Evolutionary conservation across 2,888 invertebrate genomes (phyloP), one percentile per base, ranked within the genome.

Genomic region (Drosophila macrospina): DNA sequence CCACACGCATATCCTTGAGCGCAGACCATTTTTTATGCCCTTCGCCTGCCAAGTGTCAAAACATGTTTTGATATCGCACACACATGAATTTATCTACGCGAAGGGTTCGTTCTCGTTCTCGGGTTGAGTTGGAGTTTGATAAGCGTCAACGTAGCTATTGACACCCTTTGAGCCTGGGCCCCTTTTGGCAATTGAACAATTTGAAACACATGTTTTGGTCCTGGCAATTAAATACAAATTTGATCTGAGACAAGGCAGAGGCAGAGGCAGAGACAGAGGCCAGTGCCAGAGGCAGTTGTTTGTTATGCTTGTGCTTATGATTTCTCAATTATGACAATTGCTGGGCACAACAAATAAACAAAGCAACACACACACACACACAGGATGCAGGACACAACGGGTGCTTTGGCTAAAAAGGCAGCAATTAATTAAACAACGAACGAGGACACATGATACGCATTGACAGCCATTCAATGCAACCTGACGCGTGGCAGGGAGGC

Each of bases 1-100:
- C 15, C 4, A 8, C 4, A 24, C 28, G 6, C 1, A 28, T 10
- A 44, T 34, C 26, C 41, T 16, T 16, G 47, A 41, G 50, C 15
- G 28, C 48, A 70, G 80, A 78, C 81, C 77, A 91, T 91, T 90
- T 90, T 90, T 90, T 91, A 90, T 81, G 89, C 81, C 42, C 80
- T 89, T 89, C 86, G 80, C 64, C 78, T 76, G 78, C 69, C 84
- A 88, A 89, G 77, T 90, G 91, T 90, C 91, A 90, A 90, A 90
- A 90, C 91, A 90, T 90, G 91, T 89, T 90, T 90, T 88, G 90
- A 90, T 89, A 82, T 78, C 80, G 67, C 69, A 55, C 60, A 66
- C 69, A 73, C 78, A 13, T 15, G 13, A 15, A 34, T 36, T 60
- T 74, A 75, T 78, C 69, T 74, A 37, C 41, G 47, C 39, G 6